Evolutionary conservation across 2,797 vertebrate species (phyloP).

Genomic region (Amblyraja radiata): DNA sequence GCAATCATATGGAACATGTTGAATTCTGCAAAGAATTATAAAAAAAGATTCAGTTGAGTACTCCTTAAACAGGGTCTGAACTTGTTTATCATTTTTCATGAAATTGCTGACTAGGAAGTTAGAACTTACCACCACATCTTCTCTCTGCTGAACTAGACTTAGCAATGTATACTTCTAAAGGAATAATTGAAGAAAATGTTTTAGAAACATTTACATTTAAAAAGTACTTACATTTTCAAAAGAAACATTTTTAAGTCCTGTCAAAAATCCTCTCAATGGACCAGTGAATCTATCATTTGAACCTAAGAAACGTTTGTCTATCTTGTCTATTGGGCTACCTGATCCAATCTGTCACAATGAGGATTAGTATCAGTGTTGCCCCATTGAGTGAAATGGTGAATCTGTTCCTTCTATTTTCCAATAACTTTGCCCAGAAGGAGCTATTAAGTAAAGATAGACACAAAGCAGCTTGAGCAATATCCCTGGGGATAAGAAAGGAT

Average conservation of each 20-base stretch:
- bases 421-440: background rate
- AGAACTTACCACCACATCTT: slow-evolving; percentile 76
- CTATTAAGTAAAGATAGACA: too few relatives aligned
- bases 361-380: background rate
- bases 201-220: background rate
- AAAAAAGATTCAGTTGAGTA: slow-evolving; percentile 5
- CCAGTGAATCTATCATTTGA: background rate
- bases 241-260: background rate
- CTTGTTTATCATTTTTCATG: background rate
- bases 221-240: background rate
- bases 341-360: background rate
- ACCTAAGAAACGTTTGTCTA: too few relatives aligned
- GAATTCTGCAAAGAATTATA: slow-evolving; percentile 66
- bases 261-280: background rate
- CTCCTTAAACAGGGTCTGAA: background rate
- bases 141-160: slow-evolving; percentile 84
- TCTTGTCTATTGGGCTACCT: background rate
- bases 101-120: slow-evolving; percentile 19
- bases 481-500: too few relatives aligned
- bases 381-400: background rate
- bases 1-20: slow-evolving; percentile 96
- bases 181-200: slow-evolving; percentile 50
- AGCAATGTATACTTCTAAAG: slow-evolving; percentile 84
- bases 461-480: too few relatives aligned
- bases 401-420: background rate